These are phyloP conservation scores for Upupa epops DNA, from an alignment of 2,113 vertebrate species.

Conservation along the genomic window DNA sequence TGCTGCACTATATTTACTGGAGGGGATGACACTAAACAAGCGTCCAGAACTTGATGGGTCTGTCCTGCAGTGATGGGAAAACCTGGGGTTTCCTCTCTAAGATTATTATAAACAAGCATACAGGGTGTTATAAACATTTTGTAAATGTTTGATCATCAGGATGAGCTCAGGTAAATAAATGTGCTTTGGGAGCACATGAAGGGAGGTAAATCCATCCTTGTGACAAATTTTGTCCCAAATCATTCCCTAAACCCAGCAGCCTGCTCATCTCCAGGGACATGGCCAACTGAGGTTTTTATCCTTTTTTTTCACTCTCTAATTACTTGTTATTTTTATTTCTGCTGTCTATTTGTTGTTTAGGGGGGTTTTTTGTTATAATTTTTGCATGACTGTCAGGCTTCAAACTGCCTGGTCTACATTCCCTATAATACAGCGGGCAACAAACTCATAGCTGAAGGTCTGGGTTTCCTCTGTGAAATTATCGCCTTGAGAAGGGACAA, in stretches of 20 bases:
- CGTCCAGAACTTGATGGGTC: neutral
- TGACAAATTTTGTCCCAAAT: neutral
- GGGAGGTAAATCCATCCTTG: neutral
- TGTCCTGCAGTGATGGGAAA: neutral
- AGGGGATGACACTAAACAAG: neutral
- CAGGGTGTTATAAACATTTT: neutral
- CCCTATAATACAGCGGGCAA: neutral
- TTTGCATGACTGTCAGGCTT: neutral
- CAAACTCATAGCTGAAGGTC: neutral
- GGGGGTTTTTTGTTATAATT: neutral
- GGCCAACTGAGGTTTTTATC: neutral
- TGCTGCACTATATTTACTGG: neutral
- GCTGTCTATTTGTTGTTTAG: neutral
- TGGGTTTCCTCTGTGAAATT: neutral
- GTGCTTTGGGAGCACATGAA: accelerated
- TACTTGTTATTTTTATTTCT: neutral
- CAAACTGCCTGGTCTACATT: neutral
- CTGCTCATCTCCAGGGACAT: neutral
- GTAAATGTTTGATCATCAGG: neutral
- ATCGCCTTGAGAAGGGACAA: neutral
- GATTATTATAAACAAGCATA: neutral
- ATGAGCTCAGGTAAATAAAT: neutral
- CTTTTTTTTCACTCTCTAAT: neutral
- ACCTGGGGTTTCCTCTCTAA: neutral
- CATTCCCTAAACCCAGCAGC: neutral